phyloP scores from a whole-genome alignment of 2,888 invertebrate genomes.

The Tinea pellionella region DNA sequence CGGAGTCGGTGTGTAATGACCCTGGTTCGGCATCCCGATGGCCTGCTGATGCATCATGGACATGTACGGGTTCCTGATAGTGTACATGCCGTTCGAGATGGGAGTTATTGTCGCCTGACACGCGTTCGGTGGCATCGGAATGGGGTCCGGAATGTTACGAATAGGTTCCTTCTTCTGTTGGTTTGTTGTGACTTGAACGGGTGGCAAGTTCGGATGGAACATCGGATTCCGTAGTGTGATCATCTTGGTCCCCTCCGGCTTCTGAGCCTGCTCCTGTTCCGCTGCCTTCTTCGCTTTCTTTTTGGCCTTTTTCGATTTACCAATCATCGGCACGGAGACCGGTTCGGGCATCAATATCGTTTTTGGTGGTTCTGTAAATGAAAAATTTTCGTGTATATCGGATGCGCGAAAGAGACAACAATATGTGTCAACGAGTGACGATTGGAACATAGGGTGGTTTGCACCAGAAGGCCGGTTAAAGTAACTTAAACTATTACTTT shows the following conservation, averaged over 20 bases:
- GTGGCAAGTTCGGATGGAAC: conserved; percentile 72
- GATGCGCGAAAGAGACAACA: no score
- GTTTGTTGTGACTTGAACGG: conserved; percentile 34
- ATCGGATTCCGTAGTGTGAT: conserved; percentile 84
- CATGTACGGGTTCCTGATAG: conserved; percentile 81
- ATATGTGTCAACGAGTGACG: no score
- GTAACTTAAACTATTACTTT: no score
- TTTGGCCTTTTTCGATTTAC: conserved; percentile 59
- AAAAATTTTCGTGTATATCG: background rate
- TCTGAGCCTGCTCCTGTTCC: conserved; percentile 21
- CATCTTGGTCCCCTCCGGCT: conserved; percentile 69
- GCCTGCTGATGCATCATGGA: conserved; percentile 62
- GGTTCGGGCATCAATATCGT: conserved; percentile 37
- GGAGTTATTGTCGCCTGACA: conserved; percentile 65
- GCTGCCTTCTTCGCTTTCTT: conserved; percentile 32
- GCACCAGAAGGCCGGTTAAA: no score
- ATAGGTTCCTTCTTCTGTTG: conserved; percentile 37
- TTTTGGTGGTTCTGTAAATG: conserved; percentile 43
- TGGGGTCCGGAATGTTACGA: conserved; percentile 48
- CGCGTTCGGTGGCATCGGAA: conserved; percentile 55
- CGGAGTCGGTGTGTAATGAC: conserved; percentile 27
- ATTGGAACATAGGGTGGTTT: no score
- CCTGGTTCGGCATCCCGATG: conserved; percentile 30
- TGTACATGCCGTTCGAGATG: conserved; percentile 79
- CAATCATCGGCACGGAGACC: conserved; percentile 22